A percentile compares a stretch with the other conserved stretches of the same genome.
Evolutionary conservation across 2,797 vertebrate species (phyloP).

Genomic region (Chaunax sp.): DNA sequence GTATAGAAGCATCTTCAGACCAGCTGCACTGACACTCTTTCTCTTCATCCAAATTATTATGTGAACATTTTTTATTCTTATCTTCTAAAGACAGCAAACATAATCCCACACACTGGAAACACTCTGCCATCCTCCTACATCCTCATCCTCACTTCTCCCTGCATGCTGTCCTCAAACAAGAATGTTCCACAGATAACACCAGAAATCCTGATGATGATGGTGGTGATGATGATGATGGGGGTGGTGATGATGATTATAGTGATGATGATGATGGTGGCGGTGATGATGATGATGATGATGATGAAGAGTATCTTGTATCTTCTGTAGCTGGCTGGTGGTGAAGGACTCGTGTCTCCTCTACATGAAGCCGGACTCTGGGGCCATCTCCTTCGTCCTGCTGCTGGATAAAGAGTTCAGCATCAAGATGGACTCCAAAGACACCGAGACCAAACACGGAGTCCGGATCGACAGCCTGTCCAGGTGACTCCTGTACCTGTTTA

Average conservation of each 20-base stretch:
- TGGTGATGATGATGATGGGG: background rate
- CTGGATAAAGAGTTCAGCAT: constrained; percentile 95
- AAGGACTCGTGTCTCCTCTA: constrained; percentile 97
- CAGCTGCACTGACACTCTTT: constrained; percentile 11
- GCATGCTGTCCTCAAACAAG: constrained; percentile 50
- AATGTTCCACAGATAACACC: constrained; percentile 7
- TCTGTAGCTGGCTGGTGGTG: constrained; percentile 84
- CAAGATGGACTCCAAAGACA: constrained; percentile 96
- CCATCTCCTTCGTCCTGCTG: constrained; percentile 93
- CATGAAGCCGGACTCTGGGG: constrained; percentile 94
- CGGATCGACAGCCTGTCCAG: constrained; percentile 95
- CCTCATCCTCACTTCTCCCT: constrained; percentile 61
- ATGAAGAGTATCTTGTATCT: constrained; percentile 6
- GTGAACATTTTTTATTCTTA: constrained; percentile 55
- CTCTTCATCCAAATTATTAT: constrained; percentile 51
- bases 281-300: background rate
- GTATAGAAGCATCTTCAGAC: constrained; percentile 10
- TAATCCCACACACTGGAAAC: constrained; percentile 67
- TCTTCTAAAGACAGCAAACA: constrained; percentile 50
- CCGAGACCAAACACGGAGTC: constrained; percentile 94
- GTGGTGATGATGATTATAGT: background rate
- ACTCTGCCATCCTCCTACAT: constrained; percentile 64
- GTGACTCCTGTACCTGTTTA: constrained; percentile 71
- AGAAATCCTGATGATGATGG: background rate
- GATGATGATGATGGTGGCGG: background rate